phyloP scores from a whole-genome alignment of 2,888 invertebrate genomes.

The Balanococcus diminutus region DNA sequence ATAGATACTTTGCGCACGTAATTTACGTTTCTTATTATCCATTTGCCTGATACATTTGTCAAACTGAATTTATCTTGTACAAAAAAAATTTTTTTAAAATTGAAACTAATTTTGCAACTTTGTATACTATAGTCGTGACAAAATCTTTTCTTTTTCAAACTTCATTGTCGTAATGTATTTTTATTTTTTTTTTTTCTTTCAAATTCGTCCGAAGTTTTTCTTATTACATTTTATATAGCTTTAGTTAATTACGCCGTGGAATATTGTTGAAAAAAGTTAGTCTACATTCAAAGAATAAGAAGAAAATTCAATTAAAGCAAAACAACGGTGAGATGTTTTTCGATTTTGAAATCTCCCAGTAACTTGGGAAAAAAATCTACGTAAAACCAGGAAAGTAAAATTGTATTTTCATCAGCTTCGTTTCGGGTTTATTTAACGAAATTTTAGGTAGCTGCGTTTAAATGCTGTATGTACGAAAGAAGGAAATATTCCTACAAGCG shows the following conservation, averaged over 20 bases:
- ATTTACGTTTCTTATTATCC: neutral
- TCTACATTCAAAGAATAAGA: neutral
- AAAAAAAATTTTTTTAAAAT: neutral
- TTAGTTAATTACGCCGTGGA: neutral
- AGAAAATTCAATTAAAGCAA: constrained; percentile 7
- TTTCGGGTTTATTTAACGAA: too few species aligned
- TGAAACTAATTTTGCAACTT: neutral
- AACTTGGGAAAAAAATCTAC: neutral
- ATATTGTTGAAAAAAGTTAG: constrained; percentile 4
- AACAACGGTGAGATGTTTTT: neutral
- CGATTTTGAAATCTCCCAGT: neutral
- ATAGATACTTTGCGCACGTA: neutral
- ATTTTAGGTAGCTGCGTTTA: too few species aligned
- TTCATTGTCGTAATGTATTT: neutral
- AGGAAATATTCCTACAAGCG: neutral
- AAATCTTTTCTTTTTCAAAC: neutral
- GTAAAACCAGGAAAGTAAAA: neutral
- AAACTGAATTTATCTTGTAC: neutral
- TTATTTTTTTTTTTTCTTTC: neutral
- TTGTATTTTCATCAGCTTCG: neutral
- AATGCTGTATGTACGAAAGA: neutral
- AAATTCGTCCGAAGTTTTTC: neutral
- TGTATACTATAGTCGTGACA: neutral
- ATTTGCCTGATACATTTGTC: neutral
- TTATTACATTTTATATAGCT: neutral